Evolutionary conservation across 2,888 invertebrate genomes (phyloP).

Genomic region (Tricholauxania praeusta): DNA sequence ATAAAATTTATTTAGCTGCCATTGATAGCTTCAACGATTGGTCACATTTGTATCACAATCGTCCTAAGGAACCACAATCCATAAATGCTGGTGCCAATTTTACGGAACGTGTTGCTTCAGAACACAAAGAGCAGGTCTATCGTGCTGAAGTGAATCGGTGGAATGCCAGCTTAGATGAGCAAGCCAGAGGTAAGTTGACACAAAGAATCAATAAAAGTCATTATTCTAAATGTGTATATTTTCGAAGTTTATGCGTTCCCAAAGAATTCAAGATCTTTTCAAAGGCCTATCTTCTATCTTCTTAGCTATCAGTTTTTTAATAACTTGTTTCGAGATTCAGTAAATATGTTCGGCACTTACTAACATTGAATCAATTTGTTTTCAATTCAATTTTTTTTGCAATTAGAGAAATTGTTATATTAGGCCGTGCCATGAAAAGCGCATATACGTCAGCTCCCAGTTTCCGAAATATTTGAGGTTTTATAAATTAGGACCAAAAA

Average conservation of each 20-base stretch:
- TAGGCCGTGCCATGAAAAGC: too few species aligned
- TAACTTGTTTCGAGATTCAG: too few species aligned
- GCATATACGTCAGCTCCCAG: too few species aligned
- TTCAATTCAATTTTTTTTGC: not conserved
- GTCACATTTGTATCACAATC: slow-evolving; percentile 86
- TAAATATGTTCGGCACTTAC: too few species aligned
- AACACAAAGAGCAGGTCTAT: slow-evolving; percentile 85
- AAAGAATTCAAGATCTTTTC: not conserved
- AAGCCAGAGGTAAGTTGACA: slow-evolving; percentile 73
- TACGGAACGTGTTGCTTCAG: slow-evolving; percentile 88
- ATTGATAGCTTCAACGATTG: slow-evolving; percentile 90
- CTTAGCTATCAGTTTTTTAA: too few species aligned
- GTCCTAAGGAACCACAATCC: slow-evolving; percentile 77
- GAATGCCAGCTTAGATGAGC: slow-evolving; percentile 77
- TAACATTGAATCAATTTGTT: not conserved
- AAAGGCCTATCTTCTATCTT: not conserved
- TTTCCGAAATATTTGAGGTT: too few species aligned
- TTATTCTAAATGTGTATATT: not conserved
- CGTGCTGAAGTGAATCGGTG: slow-evolving; percentile 83
- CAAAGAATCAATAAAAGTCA: not conserved
- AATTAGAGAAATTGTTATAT: not conserved
- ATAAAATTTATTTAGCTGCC: slow-evolving; percentile 88
- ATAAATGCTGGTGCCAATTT: slow-evolving; percentile 76
- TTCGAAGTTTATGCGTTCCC: not conserved
- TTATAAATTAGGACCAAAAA: not conserved